Percentiles rank a stretch among this genome's conserved stretches.
Evolutionary conservation across 2,888 invertebrate genomes (phyloP).

Genomic region (Phrixothrix hirtus): DNA sequence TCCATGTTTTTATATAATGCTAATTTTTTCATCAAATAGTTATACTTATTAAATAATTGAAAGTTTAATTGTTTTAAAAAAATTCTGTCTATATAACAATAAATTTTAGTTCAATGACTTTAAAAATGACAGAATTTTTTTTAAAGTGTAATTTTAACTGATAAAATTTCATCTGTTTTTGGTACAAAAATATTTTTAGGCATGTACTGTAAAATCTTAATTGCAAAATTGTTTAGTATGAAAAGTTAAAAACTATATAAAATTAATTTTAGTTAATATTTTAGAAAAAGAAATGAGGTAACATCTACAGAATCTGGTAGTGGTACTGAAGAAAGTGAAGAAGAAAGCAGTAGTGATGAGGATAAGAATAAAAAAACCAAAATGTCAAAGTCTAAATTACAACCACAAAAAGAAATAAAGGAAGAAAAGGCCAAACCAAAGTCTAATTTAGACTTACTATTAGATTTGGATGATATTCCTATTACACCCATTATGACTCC

Average conservation of each 20-base stretch:
- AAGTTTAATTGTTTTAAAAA: too few relatives aligned
- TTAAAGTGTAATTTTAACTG: too few relatives aligned
- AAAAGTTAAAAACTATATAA: background rate
- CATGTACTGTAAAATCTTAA: background rate
- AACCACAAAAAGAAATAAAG: slow-evolving; percentile 32
- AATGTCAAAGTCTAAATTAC: slow-evolving; percentile 49
- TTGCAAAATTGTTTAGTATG: background rate
- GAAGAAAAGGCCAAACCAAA: slow-evolving; percentile 43
- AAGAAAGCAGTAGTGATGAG: slow-evolving; percentile 13
- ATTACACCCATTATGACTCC: slow-evolving; percentile 80
- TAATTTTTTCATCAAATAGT: too few relatives aligned
- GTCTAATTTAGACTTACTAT: slow-evolving; percentile 77
- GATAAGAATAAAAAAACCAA: slow-evolving; percentile 1
- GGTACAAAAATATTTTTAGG: too few relatives aligned
- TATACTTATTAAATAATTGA: too few relatives aligned
- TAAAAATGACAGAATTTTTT: too few relatives aligned
- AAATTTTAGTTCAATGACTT: too few relatives aligned
- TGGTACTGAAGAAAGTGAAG: slow-evolving; percentile 20
- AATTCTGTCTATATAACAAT: too few relatives aligned
- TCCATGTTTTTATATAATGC: too few relatives aligned
- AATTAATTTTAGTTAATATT: background rate
- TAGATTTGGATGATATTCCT: slow-evolving; percentile 75
- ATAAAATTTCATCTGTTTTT: too few relatives aligned
- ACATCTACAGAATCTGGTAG: slow-evolving; percentile 12
- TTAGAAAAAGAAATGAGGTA: slow-evolving; percentile 16